A percentile compares a stretch with the other conserved stretches of the same genome.
These are phyloP conservation scores for Parauchenoglanis punctatus DNA, from an alignment of 2,797 vertebrate species.

Conservation along the genomic window DNA sequence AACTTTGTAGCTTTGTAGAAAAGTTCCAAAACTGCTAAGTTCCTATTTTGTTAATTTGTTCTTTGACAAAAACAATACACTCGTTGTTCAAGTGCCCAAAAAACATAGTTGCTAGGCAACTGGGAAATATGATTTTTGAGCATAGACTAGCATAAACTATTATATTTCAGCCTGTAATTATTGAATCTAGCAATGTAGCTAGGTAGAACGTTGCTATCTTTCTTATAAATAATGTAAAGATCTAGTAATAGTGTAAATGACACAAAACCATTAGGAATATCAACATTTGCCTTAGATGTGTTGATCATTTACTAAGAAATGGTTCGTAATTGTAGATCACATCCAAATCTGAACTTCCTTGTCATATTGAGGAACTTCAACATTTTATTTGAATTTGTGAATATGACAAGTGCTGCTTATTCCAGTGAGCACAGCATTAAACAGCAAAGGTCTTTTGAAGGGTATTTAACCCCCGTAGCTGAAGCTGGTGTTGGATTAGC, in stretches of 20 bases:
- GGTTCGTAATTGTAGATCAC: not conserved
- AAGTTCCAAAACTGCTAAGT: not conserved
- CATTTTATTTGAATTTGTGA: not conserved
- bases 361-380: no score
- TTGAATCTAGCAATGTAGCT: not conserved
- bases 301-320: not conserved
- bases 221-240: not conserved
- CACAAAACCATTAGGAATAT: no score
- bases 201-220: not conserved
- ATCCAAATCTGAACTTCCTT: not conserved
- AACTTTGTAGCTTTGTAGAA: not conserved
- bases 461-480: not conserved
- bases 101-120: not conserved
- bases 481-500: constrained; percentile 15
- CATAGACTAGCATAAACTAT: not conserved
- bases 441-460: not conserved
- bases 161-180: not conserved
- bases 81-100: not conserved
- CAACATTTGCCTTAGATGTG: not conserved
- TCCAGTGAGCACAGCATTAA: not conserved
- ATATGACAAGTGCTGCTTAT: not conserved
- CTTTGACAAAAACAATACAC: not conserved
- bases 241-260: not conserved
- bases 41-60: not conserved
- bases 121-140: not conserved